Evolutionary conservation across 1,140 invertebrate genomes (phyloP), one percentile per base, ranked within the genome.

Genomic region (Mylabris phalerata): DNA sequence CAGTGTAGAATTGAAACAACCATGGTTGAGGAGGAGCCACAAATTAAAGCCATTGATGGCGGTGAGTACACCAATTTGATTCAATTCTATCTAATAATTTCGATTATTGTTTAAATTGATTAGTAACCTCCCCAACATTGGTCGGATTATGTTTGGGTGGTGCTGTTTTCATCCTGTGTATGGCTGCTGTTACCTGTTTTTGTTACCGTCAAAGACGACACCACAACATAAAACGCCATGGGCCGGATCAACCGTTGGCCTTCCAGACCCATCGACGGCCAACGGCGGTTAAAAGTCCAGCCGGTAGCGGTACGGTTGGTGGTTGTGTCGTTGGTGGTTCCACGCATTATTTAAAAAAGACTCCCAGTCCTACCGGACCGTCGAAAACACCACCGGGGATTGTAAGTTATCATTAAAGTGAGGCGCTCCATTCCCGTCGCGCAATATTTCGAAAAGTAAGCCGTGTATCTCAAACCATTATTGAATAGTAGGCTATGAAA

Each of bases 291-390:
- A 83, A 82, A 59, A 82, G 80, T 64, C 82, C 82, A 0, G 81
- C 79, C 0, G 84, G 81, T 55, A 82, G 84, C 7, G 32, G 32
- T 32, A 7, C 4, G 1, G 83, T 83, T 52, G 81, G 75, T 25
- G 73, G 77, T 44, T 19, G 19, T 32, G 32, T 0, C 1, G 83
- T 83, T 51, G 81, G 75, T 26, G 73, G 77, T 42, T 73, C 79
- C 24, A 83, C 84, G 48, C 89, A 92, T 70, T 92, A 93, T 72
- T 73, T 93, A 66, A 92, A 92, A 75, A 94, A 93, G 74, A 90
- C 86, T 43, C 90, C 91, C 0, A 92, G 89, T 62, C 91, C 90
- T 0, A 92, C 89, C 0, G 87, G 81, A 43, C 78, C 78, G 19
- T 80, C 63, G 13, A 68, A 70, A 60, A 72, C 61, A 45, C 79